phyloP scores from a whole-genome alignment of 2,797 vertebrate genomes.

The Podarcis siculus region DNA sequence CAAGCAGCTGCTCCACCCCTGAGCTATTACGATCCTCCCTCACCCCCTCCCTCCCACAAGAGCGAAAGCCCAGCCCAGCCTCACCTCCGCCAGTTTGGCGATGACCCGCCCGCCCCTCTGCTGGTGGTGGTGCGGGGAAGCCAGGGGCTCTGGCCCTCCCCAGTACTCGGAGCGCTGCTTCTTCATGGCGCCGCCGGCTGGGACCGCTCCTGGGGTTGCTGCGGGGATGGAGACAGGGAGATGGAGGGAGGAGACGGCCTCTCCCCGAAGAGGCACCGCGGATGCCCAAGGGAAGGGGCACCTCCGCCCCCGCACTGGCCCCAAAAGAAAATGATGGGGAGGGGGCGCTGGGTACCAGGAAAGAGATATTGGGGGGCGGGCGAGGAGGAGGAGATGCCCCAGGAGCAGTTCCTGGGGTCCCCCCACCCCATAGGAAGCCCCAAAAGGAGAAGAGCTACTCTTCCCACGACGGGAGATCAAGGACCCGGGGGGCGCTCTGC shows the following conservation, averaged over 20 bases:
- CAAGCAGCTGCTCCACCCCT: background rate
- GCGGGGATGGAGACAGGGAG: background rate
- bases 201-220: background rate
- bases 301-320: no score
- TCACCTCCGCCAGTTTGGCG: constrained; percentile 74
- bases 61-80: background rate
- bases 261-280: no score
- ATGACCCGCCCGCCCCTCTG: constrained; percentile 61
- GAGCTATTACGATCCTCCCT: background rate
- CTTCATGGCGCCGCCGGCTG: constrained; percentile 58
- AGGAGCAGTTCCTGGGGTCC: no score
- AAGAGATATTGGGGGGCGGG: no score
- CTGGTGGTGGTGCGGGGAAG: background rate
- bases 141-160: constrained; percentile 53
- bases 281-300: no score
- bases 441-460: no score
- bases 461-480: no score
- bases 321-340: no score
- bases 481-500: background rate
- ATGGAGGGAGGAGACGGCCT: background rate
- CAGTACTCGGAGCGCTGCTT: constrained; percentile 31
- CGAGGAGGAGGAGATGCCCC: no score
- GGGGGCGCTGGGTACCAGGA: no score
- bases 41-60: background rate
- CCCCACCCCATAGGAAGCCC: no score